Percentiles rank a stretch among this genome's conserved stretches.
phyloP scores from a whole-genome alignment of 1,140 invertebrate species.

The Acromyrmex echinatior region DNA sequence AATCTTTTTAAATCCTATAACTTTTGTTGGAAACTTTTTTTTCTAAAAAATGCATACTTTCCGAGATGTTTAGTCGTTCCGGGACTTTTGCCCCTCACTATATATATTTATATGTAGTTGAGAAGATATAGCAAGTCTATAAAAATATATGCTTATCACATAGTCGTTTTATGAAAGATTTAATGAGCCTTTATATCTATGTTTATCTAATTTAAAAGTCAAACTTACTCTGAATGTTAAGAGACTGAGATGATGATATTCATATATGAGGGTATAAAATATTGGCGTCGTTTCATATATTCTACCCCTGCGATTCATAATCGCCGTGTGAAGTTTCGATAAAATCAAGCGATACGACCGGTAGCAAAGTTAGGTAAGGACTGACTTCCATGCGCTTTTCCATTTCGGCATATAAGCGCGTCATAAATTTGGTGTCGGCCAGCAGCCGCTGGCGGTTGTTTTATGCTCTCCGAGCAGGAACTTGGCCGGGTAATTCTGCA shows the following conservation, averaged over 20 bases:
- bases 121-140: too few species aligned
- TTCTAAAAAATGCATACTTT: too few species aligned
- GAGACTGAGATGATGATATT: not conserved
- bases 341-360: conserved; percentile 31
- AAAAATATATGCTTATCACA: conserved; percentile 3
- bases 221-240: not conserved
- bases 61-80: too few species aligned
- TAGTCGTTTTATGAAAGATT: not conserved
- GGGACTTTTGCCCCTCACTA: too few species aligned
- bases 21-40: too few species aligned
- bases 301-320: not conserved
- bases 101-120: too few species aligned
- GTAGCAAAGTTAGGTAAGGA: conserved; percentile 6
- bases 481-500: conserved; percentile 85
- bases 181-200: not conserved
- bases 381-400: conserved; percentile 73
- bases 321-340: conserved; percentile 30
- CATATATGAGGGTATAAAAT: conserved; percentile 9
- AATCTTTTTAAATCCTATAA: too few species aligned
- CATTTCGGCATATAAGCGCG: conserved; percentile 81
- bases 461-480: conserved; percentile 82
- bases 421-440: conserved; percentile 83
- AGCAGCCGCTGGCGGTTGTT: conserved; percentile 79
- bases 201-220: not conserved
- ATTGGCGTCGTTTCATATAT: conserved; percentile 15